Conservation (phyloP, 2,797 vertebrate genomes). For the Sebastes steindachneri region DNA sequence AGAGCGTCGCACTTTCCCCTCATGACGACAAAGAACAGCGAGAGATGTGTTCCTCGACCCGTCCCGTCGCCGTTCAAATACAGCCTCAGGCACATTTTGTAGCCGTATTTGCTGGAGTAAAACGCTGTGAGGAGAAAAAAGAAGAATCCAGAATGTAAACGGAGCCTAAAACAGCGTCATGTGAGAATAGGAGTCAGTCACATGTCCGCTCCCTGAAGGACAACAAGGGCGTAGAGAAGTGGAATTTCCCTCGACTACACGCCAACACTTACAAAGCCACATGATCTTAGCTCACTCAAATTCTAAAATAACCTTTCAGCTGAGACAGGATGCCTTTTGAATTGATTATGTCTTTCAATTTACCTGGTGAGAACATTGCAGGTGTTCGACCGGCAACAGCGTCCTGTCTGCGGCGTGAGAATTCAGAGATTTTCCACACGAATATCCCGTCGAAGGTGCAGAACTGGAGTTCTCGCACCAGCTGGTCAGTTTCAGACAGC, state of each 20-base stretch:
- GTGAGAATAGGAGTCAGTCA: constrained; percentile 2
- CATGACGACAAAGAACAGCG: constrained; percentile 98
- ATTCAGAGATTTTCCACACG: constrained; percentile 94
- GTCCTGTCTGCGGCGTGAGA: constrained; percentile 92
- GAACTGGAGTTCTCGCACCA: constrained; percentile 87
- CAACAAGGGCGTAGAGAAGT: constrained; percentile 26
- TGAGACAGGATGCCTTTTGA: not conserved
- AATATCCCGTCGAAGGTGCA: constrained; percentile 94
- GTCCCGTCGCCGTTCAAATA: constrained; percentile 97
- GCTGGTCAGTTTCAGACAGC: constrained; percentile 90
- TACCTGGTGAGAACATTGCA: constrained; percentile 98
- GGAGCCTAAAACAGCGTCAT: not conserved
- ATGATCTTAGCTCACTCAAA: not conserved
- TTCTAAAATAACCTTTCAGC: not conserved
- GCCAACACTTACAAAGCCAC: constrained; percentile 13
- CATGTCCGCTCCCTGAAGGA: constrained; percentile 11
- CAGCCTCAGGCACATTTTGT: constrained; percentile 97
- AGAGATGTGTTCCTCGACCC: constrained; percentile 91
- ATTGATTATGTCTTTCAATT: not conserved
- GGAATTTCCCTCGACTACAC: constrained; percentile 29
- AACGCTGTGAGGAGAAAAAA: constrained; percentile 83
- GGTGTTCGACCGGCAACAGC: constrained; percentile 89
- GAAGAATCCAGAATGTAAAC: not conserved
- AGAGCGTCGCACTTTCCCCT: constrained; percentile 91
- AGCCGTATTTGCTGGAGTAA: constrained; percentile 97